Evolutionary conservation across 2,113 vertebrate genomes (phyloP).

Genomic region (Raja brachyura): DNA sequence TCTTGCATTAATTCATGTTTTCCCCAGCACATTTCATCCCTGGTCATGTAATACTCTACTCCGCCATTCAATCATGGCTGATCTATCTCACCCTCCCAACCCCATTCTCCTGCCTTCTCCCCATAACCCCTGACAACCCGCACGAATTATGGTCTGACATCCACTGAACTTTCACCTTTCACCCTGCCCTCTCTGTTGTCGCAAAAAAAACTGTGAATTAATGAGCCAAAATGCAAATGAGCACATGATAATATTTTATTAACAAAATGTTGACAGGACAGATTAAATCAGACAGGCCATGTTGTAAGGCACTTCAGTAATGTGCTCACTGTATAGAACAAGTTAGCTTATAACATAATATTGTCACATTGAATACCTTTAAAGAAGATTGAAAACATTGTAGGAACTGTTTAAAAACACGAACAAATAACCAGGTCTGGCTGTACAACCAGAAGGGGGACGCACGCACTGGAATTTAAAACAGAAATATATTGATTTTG

Average conservation of each 20-base stretch:
- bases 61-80: too few species aligned
- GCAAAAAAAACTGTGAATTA: too few species aligned
- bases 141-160: not conserved
- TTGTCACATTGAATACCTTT: conserved; percentile 27
- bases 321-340: not conserved
- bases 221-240: not conserved
- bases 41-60: not conserved
- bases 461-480: not conserved
- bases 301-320: conserved; percentile 18
- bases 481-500: not conserved
- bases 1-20: not conserved
- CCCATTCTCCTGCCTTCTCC: too few species aligned
- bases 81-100: too few species aligned
- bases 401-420: not conserved
- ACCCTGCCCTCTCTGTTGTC: not conserved
- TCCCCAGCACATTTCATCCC: not conserved
- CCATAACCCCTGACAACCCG: too few species aligned
- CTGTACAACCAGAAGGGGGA: not conserved
- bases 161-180: not conserved
- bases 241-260: conserved; percentile 5
- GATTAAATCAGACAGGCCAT: not conserved
- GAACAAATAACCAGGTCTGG: not conserved
- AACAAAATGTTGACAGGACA: conserved; percentile 22
- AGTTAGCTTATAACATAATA: conserved; percentile 21
- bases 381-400: not conserved